These are phyloP conservation scores for Girardinichthys multiradiatus DNA, from an alignment of 2,113 vertebrate species.

Conservation along the genomic window DNA sequence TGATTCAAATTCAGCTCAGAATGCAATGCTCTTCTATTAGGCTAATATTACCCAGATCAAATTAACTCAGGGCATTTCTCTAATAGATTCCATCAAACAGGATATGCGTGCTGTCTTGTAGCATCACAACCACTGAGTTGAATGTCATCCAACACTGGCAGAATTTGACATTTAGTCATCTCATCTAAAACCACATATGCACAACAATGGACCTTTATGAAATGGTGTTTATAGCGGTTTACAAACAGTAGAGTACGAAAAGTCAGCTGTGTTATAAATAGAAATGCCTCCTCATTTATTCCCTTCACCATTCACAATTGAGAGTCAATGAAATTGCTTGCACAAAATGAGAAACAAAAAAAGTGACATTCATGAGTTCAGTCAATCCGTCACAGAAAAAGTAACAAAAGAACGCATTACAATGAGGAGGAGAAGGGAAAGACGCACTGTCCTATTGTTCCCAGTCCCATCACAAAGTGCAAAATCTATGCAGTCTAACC, in stretches of 20 bases:
- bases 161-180: conserved; percentile 35
- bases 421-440: conserved; percentile 39
- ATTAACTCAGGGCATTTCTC: conserved; percentile 66
- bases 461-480: conserved; percentile 46
- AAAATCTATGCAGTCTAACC: conserved; percentile 56
- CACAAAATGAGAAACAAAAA: conserved; percentile 14
- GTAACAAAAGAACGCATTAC: conserved; percentile 56
- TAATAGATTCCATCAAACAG: conserved; percentile 64
- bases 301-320: conserved; percentile 43
- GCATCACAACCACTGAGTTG: conserved; percentile 33
- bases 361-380: conserved; percentile 64
- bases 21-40: conserved; percentile 53
- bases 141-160: conserved; percentile 16
- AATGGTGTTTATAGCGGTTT: conserved; percentile 20
- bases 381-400: conserved; percentile 39
- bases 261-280: conserved; percentile 43
- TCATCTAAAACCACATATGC: conserved; percentile 27
- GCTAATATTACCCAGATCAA: conserved; percentile 68
- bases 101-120: conserved; percentile 43
- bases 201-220: conserved; percentile 30
- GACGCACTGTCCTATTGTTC: conserved; percentile 54
- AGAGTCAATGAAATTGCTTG: conserved; percentile 52
- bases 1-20: conserved; percentile 60
- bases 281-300: conserved; percentile 55
- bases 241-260: conserved; percentile 22